These are phyloP conservation scores for Caiman crocodilus DNA, from an alignment of 2,797 vertebrate species.

Conservation along the genomic window DNA sequence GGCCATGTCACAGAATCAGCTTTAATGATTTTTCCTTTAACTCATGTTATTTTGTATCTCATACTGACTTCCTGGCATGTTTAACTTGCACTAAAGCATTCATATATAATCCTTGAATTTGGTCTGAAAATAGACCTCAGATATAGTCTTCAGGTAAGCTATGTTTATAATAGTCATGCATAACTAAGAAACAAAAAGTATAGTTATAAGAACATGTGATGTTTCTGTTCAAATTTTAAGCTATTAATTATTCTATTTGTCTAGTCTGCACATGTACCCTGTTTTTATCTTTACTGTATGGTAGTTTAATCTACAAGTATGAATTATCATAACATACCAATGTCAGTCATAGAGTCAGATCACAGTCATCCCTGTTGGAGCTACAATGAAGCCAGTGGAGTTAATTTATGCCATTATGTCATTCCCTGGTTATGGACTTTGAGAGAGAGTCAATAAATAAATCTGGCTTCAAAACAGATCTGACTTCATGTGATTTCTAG, in stretches of 20 bases:
- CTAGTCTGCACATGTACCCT: background rate
- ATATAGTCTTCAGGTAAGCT: background rate
- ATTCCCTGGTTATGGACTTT: background rate
- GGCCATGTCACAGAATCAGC: background rate
- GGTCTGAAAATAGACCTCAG: background rate
- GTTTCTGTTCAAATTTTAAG: background rate
- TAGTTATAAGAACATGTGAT: background rate
- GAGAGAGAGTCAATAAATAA: conserved; percentile 30
- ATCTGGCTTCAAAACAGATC: conserved; percentile 4
- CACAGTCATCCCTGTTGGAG: background rate
- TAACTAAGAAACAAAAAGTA: background rate
- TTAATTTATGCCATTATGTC: conserved; percentile 18
- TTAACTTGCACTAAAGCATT: background rate
- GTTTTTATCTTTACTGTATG: background rate
- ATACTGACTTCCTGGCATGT: background rate
- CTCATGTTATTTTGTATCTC: background rate
- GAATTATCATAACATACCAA: background rate
- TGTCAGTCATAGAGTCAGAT: conserved; percentile 17
- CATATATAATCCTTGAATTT: background rate
- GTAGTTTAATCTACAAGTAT: background rate
- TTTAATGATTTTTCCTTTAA: background rate
- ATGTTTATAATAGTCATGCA: background rate
- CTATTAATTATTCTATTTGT: background rate
- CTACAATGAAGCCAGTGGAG: background rate
- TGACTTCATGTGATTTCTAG: conserved; percentile 32